Base-by-base conservation (phyloP, 2,888 invertebrate genomes). In the Zygothrica quintamaculata region DNA sequence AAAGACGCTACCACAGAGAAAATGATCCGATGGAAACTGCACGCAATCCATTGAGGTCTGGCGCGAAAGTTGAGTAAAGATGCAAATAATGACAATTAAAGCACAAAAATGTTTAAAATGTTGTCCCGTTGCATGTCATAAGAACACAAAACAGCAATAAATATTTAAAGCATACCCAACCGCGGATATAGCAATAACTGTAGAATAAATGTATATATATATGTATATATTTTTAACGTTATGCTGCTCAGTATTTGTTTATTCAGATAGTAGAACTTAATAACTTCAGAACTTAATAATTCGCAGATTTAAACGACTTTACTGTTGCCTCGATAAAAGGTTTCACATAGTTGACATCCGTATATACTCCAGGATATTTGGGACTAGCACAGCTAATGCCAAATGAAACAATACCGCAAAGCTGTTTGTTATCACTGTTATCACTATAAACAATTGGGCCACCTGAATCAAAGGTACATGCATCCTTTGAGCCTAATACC, bases 301-400 rank as follows among this genome's bases (percentile, higher is more conserved):
- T n/a, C n/a, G n/a, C n/a, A n/a, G n/a, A n/a, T 6, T 29, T 36
- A 0, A 78, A 11, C 1, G 0, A 1, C 0, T 9, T 9, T 0
- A 75, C 52, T 6, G 46, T 31, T 0, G 46, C 26, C 6, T 48
- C 13, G 6, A 82, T 75, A 0, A 87, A 82, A 0, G 87, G 85
- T 9, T 43, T 71, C 0, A 73, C 59, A 33, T 67, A 87, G 39
- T 25, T 44, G 1, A 95, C 94, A 55, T 95, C 91, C 0, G 94
- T 92, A 88, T 96, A 96, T 8, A 96, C 95, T 0, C 96, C 96
- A 0, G 96, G 95, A 81, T 92, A 94, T 71, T 94, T 93, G 0
- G 93, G 92, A 77, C 77, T 73, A 5, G 81, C 90, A 52, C 89
- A 89, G 4, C 87, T 75, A 11, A 80, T 61, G 9, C 88, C 89